Evolutionary conservation across 2,888 invertebrate genomes (phyloP), one percentile per base, ranked within the genome.

Genomic region (Campopleginae sp.): DNA sequence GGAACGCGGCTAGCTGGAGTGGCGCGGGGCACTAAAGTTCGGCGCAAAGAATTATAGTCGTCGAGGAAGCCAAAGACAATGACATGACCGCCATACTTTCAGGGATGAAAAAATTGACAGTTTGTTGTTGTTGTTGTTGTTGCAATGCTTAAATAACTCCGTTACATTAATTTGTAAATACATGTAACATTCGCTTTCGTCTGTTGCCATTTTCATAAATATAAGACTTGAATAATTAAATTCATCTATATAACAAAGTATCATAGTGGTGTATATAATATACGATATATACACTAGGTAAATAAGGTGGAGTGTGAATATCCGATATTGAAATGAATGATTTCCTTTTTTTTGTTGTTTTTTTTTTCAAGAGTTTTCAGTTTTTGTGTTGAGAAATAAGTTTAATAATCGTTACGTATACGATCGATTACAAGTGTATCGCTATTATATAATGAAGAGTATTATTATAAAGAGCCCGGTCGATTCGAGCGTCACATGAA

Each of bases 401-500:
- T 61, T 51, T 10, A 17, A 33, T 76, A n/a, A n/a, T n/a, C n/a
- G n/a, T n/a, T n/a, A n/a, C 63, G 7, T 42, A n/a, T 31, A 33
- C n/a, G 80, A 74, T 17, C 14, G 78, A 61, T 33, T 66, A 66
- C 42, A 68, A 23, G 33, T 33, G 33, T 77, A 66, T 51, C 38
- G 23, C 33, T 51, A 61, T 76, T 72, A 68, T 68, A 46, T 61
- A 70, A 83, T 65, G 44, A 63, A 58, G 27, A 58, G 27, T 66
- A 54, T 75, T 46, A 46, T 66, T 68, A 75, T 33, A 66, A 66
- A 58, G 54, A 66, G 44, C 74, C 79, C 23, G 78, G 78, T 71
- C 48, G 74, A 70, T 86, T 48, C 80, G 80, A 76, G 76, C 95
- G 96, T 97, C 97, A 97, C 97, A 97, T 97, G 93, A 97, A 97